phyloP scores from a whole-genome alignment of 1,140 invertebrate genomes.

The Penaeus chinensis region DNA sequence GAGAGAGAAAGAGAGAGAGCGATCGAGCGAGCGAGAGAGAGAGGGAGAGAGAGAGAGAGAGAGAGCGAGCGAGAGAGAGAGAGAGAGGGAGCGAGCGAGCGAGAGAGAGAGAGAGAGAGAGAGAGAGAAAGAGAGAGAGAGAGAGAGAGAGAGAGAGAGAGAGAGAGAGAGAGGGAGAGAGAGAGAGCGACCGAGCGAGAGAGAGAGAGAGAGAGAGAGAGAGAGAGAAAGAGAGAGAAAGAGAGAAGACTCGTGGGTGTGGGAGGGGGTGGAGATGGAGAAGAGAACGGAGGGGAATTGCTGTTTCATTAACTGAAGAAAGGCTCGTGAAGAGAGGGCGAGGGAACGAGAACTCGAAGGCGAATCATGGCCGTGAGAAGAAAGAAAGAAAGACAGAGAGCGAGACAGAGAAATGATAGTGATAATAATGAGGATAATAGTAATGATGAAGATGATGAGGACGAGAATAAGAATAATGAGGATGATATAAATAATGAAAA shows the following conservation, averaged over 20 bases:
- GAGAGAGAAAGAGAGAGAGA: slow-evolving; percentile 32
- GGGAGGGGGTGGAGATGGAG: background rate
- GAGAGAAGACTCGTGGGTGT: background rate
- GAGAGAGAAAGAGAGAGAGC: background rate
- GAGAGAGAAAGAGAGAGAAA: background rate
- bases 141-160: slow-evolving; percentile 11
- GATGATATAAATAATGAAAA: too few species aligned
- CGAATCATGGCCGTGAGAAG: background rate
- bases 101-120: slow-evolving; percentile 24
- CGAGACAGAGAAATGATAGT: slow-evolving; percentile 10
- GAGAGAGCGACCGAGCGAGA: background rate
- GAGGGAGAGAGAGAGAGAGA: background rate
- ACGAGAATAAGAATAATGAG: too few species aligned
- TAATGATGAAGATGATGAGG: background rate
- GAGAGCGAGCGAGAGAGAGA: background rate
- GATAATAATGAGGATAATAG: slow-evolving; percentile 3
- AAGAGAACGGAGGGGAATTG: background rate
- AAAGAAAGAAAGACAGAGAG: slow-evolving; percentile 15
- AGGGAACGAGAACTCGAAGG: background rate
- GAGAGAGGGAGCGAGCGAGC: background rate
- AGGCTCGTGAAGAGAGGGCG: background rate
- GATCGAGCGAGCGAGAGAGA: slow-evolving; percentile 3
- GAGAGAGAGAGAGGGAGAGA: background rate
- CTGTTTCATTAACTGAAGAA: background rate
- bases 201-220: background rate